Evolutionary conservation across 1,140 invertebrate species (phyloP).

Genomic region (Oscheius sp.): DNA sequence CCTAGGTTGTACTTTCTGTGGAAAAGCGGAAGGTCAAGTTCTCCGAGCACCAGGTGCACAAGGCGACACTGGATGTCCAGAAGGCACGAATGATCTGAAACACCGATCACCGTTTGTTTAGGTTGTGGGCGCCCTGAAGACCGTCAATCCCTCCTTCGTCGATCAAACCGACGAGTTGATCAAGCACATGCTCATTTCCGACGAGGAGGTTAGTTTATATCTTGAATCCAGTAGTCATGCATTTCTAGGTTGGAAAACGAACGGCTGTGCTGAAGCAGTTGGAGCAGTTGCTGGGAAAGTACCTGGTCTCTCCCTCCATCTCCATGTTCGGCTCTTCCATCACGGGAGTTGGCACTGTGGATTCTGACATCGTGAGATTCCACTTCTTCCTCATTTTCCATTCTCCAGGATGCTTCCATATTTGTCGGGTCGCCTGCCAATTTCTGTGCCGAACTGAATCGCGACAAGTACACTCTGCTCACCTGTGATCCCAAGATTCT

Average conservation of each 20-base stretch:
- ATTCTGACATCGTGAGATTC: slow-evolving; percentile 27
- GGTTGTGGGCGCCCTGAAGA: no score
- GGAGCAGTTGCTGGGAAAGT: not conserved
- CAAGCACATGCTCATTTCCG: not conserved
- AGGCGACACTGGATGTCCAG: no score
- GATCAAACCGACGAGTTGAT: not conserved
- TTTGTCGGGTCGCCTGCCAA: not conserved
- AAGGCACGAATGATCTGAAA: no score
- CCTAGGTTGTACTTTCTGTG: not conserved
- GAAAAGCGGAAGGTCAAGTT: slow-evolving; percentile 7
- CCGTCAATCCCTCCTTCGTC: no score
- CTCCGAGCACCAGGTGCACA: not conserved
- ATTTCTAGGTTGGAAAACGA: no score
- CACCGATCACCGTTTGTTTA: no score
- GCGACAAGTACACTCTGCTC: slow-evolving; percentile 32
- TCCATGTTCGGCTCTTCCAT: slow-evolving; percentile 29
- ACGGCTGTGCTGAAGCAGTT: not conserved
- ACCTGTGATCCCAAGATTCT: slow-evolving; percentile 11
- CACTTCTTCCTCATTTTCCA: not conserved
- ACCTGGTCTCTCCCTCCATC: slow-evolving; percentile 3
- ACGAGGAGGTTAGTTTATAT: not conserved
- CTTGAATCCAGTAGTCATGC: not conserved
- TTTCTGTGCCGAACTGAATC: not conserved
- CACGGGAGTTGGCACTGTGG: slow-evolving; percentile 13
- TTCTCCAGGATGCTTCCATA: slow-evolving; percentile 10